Evolutionary conservation across 1,140 invertebrate genomes (phyloP), one percentile per base, ranked within the genome.

Genomic region (Stegodyphus mimosarum): DNA sequence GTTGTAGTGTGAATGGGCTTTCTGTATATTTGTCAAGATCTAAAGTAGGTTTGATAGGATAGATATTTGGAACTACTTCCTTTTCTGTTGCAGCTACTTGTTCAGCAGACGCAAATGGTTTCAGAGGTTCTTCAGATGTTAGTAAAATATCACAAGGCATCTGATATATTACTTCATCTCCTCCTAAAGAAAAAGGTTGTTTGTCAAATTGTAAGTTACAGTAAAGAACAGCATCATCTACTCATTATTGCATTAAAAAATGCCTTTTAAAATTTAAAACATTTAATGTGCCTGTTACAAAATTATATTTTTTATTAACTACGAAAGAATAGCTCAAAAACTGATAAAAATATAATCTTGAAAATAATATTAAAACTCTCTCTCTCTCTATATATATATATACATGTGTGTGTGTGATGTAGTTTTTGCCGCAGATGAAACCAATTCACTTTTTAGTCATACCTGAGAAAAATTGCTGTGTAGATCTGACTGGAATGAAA

Each of bases 1-100:
- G 15, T 52, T 53, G 13, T n/a, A 33, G 64, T 52, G 70, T 64
- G 15, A 83, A 5, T 7, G 80, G 55, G 2, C 15, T 51, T 52
- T 67, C 71, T 52, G 64, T 17, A 6, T 52, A 51, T 53, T 83
- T 73, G 5, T 84, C 72, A 15, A 84, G 73, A 70, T 84, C 81
- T 11, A 84, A 60, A 52, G 73, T 84, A 18, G 55, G 81, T 18
- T 84, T 84, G 17, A 84, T 70, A 49, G 81, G 81, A 15, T 74
- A 84, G 33, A 84, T 75, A 49, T 76, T 75, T 6, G 81, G 81
- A 49, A 84, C 72, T 49, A 52, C 50, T 50, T 17, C 3, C 6
- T 75, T 55, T 70, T 67, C 64, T 52, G 81, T 84, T 49, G 53
- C 64, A 15, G 10, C 52, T 7, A 84, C 81, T 60, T 75, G 64